Evolutionary conservation across 2,797 vertebrate genomes (phyloP).

Genomic region (Lagodon rhomboides): DNA sequence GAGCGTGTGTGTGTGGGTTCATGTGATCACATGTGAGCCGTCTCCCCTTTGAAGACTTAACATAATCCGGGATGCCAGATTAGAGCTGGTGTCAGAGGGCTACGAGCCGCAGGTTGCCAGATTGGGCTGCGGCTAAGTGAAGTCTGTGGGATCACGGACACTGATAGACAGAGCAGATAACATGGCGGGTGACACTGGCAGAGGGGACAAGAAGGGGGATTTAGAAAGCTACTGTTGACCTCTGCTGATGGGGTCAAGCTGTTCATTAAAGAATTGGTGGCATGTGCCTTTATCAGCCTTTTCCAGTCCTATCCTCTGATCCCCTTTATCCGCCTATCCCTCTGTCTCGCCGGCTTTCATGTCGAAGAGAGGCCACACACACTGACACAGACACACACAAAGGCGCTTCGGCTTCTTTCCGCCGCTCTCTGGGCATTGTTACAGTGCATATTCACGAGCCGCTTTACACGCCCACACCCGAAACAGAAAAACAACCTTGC

Average conservation of each 20-base stretch:
- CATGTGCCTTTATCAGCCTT: slow-evolving; percentile 80
- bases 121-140: slow-evolving; percentile 70
- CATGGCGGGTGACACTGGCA: slow-evolving; percentile 57
- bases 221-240: slow-evolving; percentile 79
- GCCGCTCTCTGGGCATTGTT: slow-evolving; percentile 57
- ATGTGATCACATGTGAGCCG: slow-evolving; percentile 61
- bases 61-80: slow-evolving; percentile 80
- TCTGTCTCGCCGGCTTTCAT: slow-evolving; percentile 76
- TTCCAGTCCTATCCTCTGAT: slow-evolving; percentile 81
- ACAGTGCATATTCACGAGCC: slow-evolving; percentile 54
- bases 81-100: slow-evolving; percentile 77
- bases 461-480: slow-evolving; percentile 46
- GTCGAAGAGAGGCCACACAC: slow-evolving; percentile 67
- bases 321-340: slow-evolving; percentile 75
- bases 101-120: slow-evolving; percentile 72
- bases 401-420: slow-evolving; percentile 60
- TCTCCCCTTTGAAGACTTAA: slow-evolving; percentile 72
- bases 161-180: slow-evolving; percentile 80
- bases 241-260: slow-evolving; percentile 82
- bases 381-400: slow-evolving; percentile 51
- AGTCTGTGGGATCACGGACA: slow-evolving; percentile 76
- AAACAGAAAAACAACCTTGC: slow-evolving; percentile 61
- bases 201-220: slow-evolving; percentile 72
- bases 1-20: slow-evolving; percentile 20
- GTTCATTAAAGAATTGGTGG: slow-evolving; percentile 83